phyloP scores from a whole-genome alignment of 2,888 invertebrate genomes.

The Gastrophysa polygoni region DNA sequence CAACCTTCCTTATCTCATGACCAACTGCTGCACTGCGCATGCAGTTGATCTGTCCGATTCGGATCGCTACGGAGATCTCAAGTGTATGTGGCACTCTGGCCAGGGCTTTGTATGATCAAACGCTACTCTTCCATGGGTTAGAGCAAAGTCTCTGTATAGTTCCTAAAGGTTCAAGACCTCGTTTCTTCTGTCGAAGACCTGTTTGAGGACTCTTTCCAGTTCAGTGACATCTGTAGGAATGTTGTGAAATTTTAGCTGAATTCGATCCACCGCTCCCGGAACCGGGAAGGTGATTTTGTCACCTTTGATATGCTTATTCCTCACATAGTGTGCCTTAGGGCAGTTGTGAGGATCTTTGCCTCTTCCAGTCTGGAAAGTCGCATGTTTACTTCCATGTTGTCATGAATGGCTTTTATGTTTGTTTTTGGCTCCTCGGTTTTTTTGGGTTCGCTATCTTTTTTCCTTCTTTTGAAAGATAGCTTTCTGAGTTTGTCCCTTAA shows the following conservation, averaged over 20 bases:
- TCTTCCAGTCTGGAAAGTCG: not conserved
- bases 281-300: not conserved
- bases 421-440: not conserved
- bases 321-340: conserved; percentile 5
- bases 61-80: not conserved
- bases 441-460: not conserved
- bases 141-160: conserved; percentile 5
- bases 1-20: not conserved
- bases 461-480: not conserved
- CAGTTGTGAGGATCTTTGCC: not conserved
- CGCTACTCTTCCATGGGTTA: not conserved
- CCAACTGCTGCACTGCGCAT: not conserved
- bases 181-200: not conserved
- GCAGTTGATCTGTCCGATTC: not conserved
- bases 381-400: conserved; percentile 1
- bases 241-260: not conserved
- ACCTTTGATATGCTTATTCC: not conserved
- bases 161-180: not conserved
- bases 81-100: conserved; percentile 4
- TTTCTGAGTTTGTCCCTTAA: conserved; percentile 2
- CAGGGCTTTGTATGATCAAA: not conserved
- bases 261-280: not conserved
- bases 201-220: not conserved
- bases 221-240: not conserved
- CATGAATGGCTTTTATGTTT: not conserved